phyloP scores from a whole-genome alignment of 2,113 vertebrate genomes.

The Motacilla tschutschensis region DNA sequence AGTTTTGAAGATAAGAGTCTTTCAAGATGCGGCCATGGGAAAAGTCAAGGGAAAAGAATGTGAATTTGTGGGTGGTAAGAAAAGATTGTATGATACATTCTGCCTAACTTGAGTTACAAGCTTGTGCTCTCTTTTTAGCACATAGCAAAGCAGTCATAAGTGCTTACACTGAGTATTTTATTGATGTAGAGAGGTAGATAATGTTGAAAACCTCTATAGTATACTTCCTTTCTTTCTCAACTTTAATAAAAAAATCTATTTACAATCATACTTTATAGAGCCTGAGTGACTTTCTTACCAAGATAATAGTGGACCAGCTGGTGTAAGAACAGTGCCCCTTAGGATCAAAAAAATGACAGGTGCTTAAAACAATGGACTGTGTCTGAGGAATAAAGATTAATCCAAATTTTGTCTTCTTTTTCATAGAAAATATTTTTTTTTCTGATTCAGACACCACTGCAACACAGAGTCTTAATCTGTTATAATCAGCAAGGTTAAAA shows the following conservation, averaged over 20 bases:
- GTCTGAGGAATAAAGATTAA: neutral
- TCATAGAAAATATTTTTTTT: neutral
- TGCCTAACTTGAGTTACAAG: neutral
- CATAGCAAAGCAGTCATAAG: neutral
- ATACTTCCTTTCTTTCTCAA: neutral
- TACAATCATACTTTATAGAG: neutral
- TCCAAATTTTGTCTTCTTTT: neutral
- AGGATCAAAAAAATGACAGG: neutral
- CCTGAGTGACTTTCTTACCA: neutral
- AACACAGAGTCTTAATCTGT: neutral
- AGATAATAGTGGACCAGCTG: neutral
- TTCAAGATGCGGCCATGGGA: neutral
- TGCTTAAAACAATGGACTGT: neutral
- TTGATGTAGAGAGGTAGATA: neutral
- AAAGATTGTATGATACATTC: neutral
- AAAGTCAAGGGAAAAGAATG: neutral
- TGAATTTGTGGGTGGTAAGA: neutral
- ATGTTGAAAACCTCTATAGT: neutral
- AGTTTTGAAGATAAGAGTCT: neutral
- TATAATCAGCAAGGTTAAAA: neutral
- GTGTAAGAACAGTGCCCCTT: neutral
- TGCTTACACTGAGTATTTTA: neutral
- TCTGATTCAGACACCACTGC: neutral
- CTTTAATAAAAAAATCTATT: neutral
- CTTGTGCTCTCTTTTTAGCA: neutral